These are phyloP conservation scores for Ciconia stormi DNA, from an alignment of 2,113 vertebrate species.

Conservation along the genomic window DNA sequence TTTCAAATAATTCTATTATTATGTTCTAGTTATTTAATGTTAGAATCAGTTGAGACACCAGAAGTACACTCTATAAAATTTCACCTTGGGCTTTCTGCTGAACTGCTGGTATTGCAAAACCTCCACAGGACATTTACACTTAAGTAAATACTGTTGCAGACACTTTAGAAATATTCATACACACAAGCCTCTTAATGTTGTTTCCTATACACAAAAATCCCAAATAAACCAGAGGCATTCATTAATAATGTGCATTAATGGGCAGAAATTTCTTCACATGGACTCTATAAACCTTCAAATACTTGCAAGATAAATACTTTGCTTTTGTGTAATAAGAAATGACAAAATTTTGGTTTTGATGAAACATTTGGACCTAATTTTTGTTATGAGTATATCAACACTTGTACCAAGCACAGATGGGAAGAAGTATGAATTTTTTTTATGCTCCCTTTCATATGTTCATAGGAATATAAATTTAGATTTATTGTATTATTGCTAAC, in stretches of 20 bases:
- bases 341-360: not conserved
- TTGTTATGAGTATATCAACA: not conserved
- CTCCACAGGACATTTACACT: not conserved
- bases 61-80: rapidly evolving
- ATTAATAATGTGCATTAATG: not conserved
- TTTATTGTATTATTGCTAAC: not conserved
- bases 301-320: not conserved
- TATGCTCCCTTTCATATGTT: not conserved
- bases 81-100: not conserved
- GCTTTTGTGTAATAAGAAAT: not conserved
- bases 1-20: not conserved
- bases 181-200: not conserved
- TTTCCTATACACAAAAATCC: not conserved
- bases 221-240: not conserved
- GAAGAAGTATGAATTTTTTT: not conserved
- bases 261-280: not conserved
- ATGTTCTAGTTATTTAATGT: not conserved
- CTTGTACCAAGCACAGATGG: not conserved
- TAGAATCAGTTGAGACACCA: not conserved
- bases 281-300: not conserved
- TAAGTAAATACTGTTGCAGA: not conserved
- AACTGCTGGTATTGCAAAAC: not conserved
- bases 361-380: not conserved
- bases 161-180: not conserved
- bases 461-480: not conserved